A percentile compares a stretch with the other conserved stretches of the same genome.
phyloP scores from a whole-genome alignment of 2,888 invertebrate species.

The Diplazon laetatorius region DNA sequence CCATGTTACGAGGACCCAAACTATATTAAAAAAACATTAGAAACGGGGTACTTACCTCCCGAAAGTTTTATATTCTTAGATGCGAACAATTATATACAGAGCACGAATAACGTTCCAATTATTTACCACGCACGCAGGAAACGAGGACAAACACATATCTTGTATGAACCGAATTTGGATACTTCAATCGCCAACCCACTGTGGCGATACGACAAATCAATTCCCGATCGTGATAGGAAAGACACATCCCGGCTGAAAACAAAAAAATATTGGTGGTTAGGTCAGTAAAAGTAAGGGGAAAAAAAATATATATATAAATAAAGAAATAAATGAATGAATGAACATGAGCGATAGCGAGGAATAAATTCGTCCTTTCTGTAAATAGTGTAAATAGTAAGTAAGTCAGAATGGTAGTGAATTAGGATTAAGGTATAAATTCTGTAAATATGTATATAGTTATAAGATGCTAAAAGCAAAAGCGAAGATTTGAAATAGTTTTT shows the following conservation, averaged over 20 bases:
- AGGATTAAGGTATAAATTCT: too few species aligned
- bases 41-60: constrained; percentile 39
- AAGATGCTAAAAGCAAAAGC: too few species aligned
- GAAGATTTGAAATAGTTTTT: too few species aligned
- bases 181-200: background rate
- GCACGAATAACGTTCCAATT: constrained; percentile 46
- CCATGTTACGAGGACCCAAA: background rate
- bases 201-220: constrained; percentile 35
- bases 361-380: background rate
- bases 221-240: too few species aligned
- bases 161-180: background rate
- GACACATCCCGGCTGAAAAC: constrained; percentile 21
- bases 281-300: background rate
- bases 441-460: background rate
- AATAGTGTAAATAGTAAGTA: constrained; percentile 3
- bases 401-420: too few species aligned
- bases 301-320: too few species aligned
- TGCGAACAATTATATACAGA: constrained; percentile 35
- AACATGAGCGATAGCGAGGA: background rate
- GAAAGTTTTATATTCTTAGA: constrained; percentile 45
- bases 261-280: constrained; percentile 36
- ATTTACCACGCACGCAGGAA: too few species aligned
- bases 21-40: background rate
- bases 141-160: constrained; percentile 35
- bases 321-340: too few species aligned